phyloP scores from a whole-genome alignment of 2,888 invertebrate genomes.

The Aspidiotus rigidus region DNA sequence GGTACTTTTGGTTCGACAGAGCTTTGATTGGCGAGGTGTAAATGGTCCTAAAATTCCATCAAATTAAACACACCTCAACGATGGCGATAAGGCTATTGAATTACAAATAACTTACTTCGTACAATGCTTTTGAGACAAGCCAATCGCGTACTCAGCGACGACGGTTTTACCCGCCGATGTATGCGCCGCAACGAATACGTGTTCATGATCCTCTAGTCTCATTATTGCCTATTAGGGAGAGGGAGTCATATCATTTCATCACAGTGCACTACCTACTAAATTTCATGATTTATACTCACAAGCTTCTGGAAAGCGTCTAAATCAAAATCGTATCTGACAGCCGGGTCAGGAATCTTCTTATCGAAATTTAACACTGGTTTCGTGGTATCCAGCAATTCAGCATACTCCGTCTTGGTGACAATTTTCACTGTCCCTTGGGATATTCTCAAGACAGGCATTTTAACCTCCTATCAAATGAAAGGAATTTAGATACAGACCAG shows the following conservation, averaged over 20 bases:
- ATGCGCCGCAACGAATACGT: slow-evolving; percentile 97
- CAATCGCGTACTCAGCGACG: slow-evolving; percentile 98
- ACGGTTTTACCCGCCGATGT: slow-evolving; percentile 99
- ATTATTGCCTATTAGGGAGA: slow-evolving; percentile 61
- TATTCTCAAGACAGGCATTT: slow-evolving; percentile 59
- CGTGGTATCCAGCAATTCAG: slow-evolving; percentile 73
- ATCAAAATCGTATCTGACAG: slow-evolving; percentile 79
- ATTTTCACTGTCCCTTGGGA: slow-evolving; percentile 46
- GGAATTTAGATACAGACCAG: background rate
- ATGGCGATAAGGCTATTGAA: background rate
- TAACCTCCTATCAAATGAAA: slow-evolving; percentile 36
- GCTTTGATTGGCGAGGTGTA: slow-evolving; percentile 99
- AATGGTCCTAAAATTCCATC: slow-evolving; percentile 54
- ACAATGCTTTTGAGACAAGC: slow-evolving; percentile 82
- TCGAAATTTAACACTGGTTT: slow-evolving; percentile 72
- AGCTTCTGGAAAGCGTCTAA: slow-evolving; percentile 95
- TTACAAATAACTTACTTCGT: slow-evolving; percentile 53
- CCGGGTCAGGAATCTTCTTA: slow-evolving; percentile 70
- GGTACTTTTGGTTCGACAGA: slow-evolving; percentile 95
- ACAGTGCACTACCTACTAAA: background rate
- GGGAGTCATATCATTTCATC: background rate
- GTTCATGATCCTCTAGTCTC: slow-evolving; percentile 83
- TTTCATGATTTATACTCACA: slow-evolving; percentile 41
- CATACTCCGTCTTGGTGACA: slow-evolving; percentile 66
- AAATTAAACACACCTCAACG: background rate